phyloP scores from a whole-genome alignment of 2,888 invertebrate species.

The Tetragonula carbonaria region DNA sequence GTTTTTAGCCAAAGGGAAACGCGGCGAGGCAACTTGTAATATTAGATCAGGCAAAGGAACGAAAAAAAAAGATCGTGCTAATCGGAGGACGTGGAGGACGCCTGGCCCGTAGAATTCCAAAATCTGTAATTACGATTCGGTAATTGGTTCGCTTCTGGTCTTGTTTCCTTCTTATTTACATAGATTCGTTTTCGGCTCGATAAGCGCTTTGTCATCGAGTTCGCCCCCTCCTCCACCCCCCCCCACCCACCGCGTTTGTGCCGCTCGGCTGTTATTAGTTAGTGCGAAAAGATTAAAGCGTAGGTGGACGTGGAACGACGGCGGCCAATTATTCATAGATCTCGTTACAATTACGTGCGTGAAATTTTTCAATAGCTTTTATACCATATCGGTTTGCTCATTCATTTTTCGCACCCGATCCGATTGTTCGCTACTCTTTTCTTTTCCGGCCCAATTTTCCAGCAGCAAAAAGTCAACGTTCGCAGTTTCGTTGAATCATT shows the following conservation, averaged over 20 bases:
- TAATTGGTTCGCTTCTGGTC: constrained; percentile 52
- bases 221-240: background rate
- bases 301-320: background rate
- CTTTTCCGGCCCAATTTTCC: background rate
- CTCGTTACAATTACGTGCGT: constrained; percentile 23
- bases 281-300: constrained; percentile 27
- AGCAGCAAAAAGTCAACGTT: too few relatives aligned
- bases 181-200: constrained; percentile 12
- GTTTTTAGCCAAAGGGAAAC: background rate
- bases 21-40: constrained; percentile 44
- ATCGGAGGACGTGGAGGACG: constrained; percentile 44
- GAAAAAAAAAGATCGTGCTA: constrained; percentile 50
- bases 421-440: background rate
- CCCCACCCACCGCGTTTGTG: too few relatives aligned
- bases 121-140: constrained; percentile 28
- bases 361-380: constrained; percentile 38
- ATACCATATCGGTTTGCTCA: background rate
- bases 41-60: constrained; percentile 32
- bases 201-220: constrained; percentile 11
- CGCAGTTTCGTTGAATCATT: too few relatives aligned
- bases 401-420: background rate
- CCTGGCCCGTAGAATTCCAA: constrained; percentile 8
- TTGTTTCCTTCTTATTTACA: background rate
- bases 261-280: constrained; percentile 32
- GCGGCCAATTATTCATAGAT: constrained; percentile 11